These are phyloP conservation scores for Tetranychus cinnabarinus DNA, from an alignment of 1,140 invertebrate genomes.

Conservation along the genomic window DNA sequence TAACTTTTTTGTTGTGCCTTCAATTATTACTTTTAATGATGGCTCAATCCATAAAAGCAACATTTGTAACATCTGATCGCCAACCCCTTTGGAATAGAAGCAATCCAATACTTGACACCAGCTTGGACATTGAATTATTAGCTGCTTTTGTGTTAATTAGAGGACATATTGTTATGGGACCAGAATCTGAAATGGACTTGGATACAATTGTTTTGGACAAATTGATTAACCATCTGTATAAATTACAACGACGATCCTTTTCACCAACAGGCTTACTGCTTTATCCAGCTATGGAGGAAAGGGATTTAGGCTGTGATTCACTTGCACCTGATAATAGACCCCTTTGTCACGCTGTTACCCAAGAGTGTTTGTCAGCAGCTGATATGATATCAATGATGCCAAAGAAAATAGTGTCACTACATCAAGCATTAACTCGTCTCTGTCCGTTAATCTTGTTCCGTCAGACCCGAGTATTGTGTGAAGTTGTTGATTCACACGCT, in stretches of 20 bases:
- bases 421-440: conserved; percentile 5
- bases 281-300: conserved; percentile 1
- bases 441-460: conserved; percentile 11
- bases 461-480: conserved; percentile 3
- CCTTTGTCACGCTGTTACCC: conserved; percentile 6
- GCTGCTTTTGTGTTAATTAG: conserved; percentile 1
- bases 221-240: conserved; percentile 4
- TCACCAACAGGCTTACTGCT: neutral
- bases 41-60: no score
- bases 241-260: conserved; percentile 1
- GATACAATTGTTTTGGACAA: conserved; percentile 4
- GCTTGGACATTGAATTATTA: conserved; percentile 1
- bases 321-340: neutral
- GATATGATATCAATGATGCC: conserved; percentile 6
- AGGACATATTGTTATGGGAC: conserved; percentile 8
- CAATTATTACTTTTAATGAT: no score
- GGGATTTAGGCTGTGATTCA: conserved; percentile 7
- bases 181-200: neutral
- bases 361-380: conserved; percentile 5
- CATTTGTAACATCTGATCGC: neutral
- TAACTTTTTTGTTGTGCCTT: no score
- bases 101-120: neutral
- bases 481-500: neutral
- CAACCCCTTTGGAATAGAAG: neutral
- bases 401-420: neutral